Evolutionary conservation across 1,140 invertebrate species (phyloP).

Genomic region (Hestina assimilis): DNA sequence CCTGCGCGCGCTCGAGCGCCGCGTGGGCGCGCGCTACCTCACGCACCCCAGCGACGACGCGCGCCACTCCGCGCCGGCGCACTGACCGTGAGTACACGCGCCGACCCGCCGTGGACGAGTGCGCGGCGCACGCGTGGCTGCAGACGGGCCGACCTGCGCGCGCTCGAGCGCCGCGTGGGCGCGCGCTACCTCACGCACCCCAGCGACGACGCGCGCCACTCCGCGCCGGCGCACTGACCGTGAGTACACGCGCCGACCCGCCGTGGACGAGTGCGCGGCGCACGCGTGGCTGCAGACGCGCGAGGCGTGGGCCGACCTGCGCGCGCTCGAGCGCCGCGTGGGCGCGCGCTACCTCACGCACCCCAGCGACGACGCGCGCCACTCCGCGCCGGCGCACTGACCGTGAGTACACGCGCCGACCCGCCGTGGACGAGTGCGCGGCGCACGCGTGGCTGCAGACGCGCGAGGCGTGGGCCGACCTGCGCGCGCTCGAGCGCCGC

Average conservation of each 20-base stretch:
- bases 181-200: constrained; percentile 96
- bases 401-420: too few species aligned
- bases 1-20: constrained; percentile 90
- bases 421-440: constrained; percentile 97
- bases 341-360: constrained; percentile 95
- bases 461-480: constrained; percentile 96
- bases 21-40: constrained; percentile 92
- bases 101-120: constrained; percentile 98
- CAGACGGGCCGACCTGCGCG: constrained; percentile 95
- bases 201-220: constrained; percentile 84
- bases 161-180: constrained; percentile 91
- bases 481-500: constrained; percentile 91
- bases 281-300: constrained; percentile 98
- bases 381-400: background rate
- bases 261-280: constrained; percentile 96
- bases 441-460: constrained; percentile 97
- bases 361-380: constrained; percentile 87
- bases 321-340: constrained; percentile 91
- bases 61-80: constrained; percentile 5
- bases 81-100: too few species aligned
- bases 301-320: constrained; percentile 96
- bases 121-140: constrained; percentile 95
- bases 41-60: constrained; percentile 95
- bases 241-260: too few species aligned
- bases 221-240: too few species aligned